Conservation (phyloP, 1,140 invertebrate genomes). For the Sogatella furcifera region DNA sequence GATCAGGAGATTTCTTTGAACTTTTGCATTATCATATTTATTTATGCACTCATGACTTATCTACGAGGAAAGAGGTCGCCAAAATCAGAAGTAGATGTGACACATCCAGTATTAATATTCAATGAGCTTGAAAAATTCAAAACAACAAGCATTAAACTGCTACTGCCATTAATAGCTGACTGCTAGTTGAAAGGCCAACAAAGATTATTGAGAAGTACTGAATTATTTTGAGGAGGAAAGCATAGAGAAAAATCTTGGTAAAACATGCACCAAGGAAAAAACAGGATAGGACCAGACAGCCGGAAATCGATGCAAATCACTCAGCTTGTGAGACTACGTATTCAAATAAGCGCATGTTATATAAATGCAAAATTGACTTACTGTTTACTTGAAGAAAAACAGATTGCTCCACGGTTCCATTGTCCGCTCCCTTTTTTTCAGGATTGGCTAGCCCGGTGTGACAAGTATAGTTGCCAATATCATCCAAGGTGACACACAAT, state of each 20-base stretch:
- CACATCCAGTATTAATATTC: no score
- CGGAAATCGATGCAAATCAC: background rate
- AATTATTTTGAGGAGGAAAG: no score
- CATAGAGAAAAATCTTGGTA: background rate
- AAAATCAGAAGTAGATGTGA: no score
- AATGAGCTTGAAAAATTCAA: no score
- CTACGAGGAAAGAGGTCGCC: no score
- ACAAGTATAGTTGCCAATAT: slow-evolving; percentile 39
- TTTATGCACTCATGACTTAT: no score
- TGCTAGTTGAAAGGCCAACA: no score
- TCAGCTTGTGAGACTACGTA: background rate
- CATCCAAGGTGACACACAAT: slow-evolving; percentile 32
- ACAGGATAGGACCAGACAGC: background rate
- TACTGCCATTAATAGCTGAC: no score
- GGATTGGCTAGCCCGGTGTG: slow-evolving; percentile 26
- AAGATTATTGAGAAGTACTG: no score
- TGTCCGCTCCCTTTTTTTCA: slow-evolving; percentile 25
- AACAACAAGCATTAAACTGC: no score
- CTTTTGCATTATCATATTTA: no score
- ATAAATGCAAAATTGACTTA: slow-evolving; percentile 2
- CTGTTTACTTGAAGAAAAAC: slow-evolving; percentile 30
- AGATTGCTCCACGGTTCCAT: slow-evolving; percentile 10
- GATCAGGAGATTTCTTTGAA: no score
- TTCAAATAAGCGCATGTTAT: background rate
- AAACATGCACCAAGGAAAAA: background rate